Base-by-base conservation (phyloP, 2,888 invertebrate species). In the Flexamia atlantica region DNA sequence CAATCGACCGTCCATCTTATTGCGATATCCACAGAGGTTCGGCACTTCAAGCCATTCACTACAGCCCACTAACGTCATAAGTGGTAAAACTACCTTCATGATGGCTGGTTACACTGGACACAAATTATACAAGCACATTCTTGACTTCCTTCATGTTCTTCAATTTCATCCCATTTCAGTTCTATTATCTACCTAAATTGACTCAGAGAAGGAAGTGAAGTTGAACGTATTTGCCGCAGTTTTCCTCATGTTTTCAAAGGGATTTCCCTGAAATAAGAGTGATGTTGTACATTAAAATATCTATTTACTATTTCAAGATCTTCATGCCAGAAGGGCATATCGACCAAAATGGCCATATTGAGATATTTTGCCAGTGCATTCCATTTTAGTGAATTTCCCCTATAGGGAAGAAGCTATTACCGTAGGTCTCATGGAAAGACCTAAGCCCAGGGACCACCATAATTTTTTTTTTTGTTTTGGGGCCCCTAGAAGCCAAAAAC, bases 1-100 rank as follows among this genome's bases (percentile, higher is more conserved):
- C 74, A 76, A 28, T 76, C 74, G 1, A 76, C 46, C 10, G 42
- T 76, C 74, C 74, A 76, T 28, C 40, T 76, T 14, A 76, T 46
- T 7, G 23, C 28, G 10, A 50, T 7, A 17, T 76, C 74, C 36
- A 76, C 42, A 9, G 50, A 40, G 1, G 74, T 28, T 50, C 25
- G 32, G 28, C 74, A 76, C 74, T 76, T 76, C 28, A 76, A 28
- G n/a, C 74, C n/a, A 23, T 36, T 20, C 40, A n/a, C 40, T 20
- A 14, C 36, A 5, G 36, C 20, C 20, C 40, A 70, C 28, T 12
- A 64, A 28, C 28, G 17, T 64, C 64, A 64, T 0, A 28, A 64
- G 17, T 1, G 14, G 4, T 23, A 23, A 2, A 9, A 28, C 64
- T 30, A 30, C 3, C 14, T 64, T n/a, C 64, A 64, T 64, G 28